Conservation (phyloP, 2,888 invertebrate species). For the Phengaris arion region DNA sequence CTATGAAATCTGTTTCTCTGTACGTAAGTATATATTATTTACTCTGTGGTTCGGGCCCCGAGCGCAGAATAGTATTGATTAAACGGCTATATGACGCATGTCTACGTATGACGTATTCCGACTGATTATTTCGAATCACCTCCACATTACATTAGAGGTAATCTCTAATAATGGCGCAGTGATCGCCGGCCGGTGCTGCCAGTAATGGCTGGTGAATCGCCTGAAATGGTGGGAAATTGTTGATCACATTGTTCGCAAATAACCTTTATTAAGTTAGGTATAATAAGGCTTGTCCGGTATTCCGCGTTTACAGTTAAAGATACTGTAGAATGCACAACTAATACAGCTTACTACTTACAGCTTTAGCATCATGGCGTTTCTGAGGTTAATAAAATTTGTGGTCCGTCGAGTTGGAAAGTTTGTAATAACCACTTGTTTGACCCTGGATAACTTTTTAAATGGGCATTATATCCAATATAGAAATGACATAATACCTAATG, state of each 20-base stretch:
- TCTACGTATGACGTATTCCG: slow-evolving; percentile 57
- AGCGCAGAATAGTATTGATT: slow-evolving; percentile 59
- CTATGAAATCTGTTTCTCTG: too few relatives aligned
- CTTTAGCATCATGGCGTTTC: neutral
- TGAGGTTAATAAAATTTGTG: too few relatives aligned
- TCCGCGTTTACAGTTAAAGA: neutral
- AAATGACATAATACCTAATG: neutral
- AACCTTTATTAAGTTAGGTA: slow-evolving; percentile 19
- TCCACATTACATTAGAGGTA: slow-evolving; percentile 73
- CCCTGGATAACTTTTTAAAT: too few relatives aligned
- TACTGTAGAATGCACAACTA: neutral
- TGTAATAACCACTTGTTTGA: too few relatives aligned
- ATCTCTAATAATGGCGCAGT: slow-evolving; percentile 68
- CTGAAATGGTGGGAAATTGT: slow-evolving; percentile 40
- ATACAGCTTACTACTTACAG: neutral
- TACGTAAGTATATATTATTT: too few relatives aligned
- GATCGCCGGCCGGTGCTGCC: slow-evolving; percentile 57
- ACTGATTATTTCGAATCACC: slow-evolving; percentile 77
- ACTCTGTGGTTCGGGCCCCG: slow-evolving; percentile 2
- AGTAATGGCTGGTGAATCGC: slow-evolving; percentile 44
- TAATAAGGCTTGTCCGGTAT: slow-evolving; percentile 1
- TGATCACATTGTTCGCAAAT: slow-evolving; percentile 29
- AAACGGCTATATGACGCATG: slow-evolving; percentile 57
- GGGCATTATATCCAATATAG: neutral
- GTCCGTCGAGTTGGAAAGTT: too few relatives aligned